phyloP scores from a whole-genome alignment of 2,797 vertebrate species.

The Cheirogaleus major region DNA sequence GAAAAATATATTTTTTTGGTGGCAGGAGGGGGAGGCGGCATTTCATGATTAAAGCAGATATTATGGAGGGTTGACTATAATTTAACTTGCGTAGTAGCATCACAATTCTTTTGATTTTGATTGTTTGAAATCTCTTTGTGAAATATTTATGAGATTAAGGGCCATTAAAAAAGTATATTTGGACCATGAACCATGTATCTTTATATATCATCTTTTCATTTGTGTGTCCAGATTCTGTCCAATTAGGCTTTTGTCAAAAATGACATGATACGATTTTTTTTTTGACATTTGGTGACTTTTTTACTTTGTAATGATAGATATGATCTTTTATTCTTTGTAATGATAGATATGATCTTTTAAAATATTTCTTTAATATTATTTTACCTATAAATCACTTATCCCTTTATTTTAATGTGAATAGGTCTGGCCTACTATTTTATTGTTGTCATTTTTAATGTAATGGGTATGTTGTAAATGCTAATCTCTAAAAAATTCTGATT shows the following conservation, averaged over 20 bases:
- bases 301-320: not conserved
- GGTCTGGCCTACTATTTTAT: not conserved
- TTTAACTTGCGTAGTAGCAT: not conserved
- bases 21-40: not conserved
- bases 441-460: not conserved
- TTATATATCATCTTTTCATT: not conserved
- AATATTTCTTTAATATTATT: not conserved
- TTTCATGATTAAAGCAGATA: slow-evolving; percentile 4
- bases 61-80: not conserved
- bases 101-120: not conserved
- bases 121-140: not conserved
- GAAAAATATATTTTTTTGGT: not conserved
- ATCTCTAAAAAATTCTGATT: slow-evolving; percentile 23
- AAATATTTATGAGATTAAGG: not conserved
- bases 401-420: not conserved
- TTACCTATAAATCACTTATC: not conserved
- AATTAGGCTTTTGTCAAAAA: slow-evolving; percentile 13
- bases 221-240: not conserved
- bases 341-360: slow-evolving; percentile 20
- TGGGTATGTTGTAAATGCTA: not conserved
- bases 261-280: not conserved
- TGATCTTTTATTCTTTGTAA: not conserved
- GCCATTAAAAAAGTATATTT: not conserved
- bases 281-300: not conserved
- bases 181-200: not conserved